Conservation (phyloP, 2,888 invertebrate species). For the Steinernema hermaphroditum region DNA sequence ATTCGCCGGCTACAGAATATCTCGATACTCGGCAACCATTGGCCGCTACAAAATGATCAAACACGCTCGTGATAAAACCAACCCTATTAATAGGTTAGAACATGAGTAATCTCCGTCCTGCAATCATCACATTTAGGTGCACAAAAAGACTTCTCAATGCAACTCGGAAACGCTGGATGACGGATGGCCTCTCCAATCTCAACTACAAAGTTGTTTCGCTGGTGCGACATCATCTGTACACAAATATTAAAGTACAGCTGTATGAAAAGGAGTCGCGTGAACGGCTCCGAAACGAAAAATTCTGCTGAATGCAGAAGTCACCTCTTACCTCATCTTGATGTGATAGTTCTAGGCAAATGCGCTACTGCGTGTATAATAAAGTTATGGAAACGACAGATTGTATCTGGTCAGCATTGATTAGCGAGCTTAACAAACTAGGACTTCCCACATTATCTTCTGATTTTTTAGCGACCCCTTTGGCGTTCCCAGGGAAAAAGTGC, state of each 20-base stretch:
- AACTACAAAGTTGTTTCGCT: conserved; percentile 63
- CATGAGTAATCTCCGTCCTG: conserved; percentile 32
- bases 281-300: conserved; percentile 37
- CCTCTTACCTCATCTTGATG: too few relatives aligned
- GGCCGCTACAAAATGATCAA: conserved; percentile 94
- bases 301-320: too few relatives aligned
- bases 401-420: too few relatives aligned
- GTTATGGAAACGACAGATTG: too few relatives aligned
- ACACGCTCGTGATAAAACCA: conserved; percentile 80
- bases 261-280: conserved; percentile 52
- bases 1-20: conserved; percentile 76
- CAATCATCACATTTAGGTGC: conserved; percentile 68
- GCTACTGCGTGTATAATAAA: too few relatives aligned
- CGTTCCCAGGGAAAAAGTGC: too few relatives aligned
- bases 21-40: conserved; percentile 86
- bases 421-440: too few relatives aligned
- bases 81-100: conserved; percentile 73
- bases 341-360: too few relatives aligned
- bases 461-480: too few relatives aligned
- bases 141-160: conserved; percentile 68
- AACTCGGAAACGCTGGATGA: conserved; percentile 67
- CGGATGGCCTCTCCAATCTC: conserved; percentile 69
- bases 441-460: too few relatives aligned
- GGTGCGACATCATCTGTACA: conserved; percentile 52
- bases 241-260: conserved; percentile 57